phyloP scores from a whole-genome alignment of 2,113 vertebrate genomes.

The Tetraodon nigroviridis region DNA sequence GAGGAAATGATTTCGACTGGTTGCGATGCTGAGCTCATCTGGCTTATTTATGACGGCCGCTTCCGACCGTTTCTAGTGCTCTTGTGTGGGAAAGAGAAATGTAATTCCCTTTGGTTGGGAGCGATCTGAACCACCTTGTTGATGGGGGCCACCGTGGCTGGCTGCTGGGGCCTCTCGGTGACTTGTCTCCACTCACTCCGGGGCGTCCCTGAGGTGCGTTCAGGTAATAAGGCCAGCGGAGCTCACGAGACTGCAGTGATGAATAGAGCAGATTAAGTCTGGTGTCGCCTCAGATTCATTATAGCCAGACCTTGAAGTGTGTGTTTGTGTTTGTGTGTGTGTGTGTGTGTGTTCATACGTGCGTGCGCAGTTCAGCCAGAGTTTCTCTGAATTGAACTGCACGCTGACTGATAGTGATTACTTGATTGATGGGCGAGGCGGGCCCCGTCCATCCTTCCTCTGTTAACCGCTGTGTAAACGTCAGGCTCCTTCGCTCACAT shows the following conservation, averaged over 20 bases:
- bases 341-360: constrained; percentile 17
- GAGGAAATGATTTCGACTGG: too few species aligned
- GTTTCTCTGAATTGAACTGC: background rate
- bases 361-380: constrained; percentile 7
- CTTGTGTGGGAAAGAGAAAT: too few species aligned
- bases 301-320: background rate
- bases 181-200: constrained; percentile 2
- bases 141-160: background rate
- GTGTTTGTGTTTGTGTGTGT: background rate
- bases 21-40: too few species aligned
- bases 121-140: too few species aligned
- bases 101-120: too few species aligned
- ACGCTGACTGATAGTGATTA: constrained; percentile 17
- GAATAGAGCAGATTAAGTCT: constrained; percentile 10
- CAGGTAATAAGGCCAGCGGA: constrained; percentile 1
- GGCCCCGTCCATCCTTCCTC: too few species aligned
- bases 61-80: too few species aligned
- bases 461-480: too few species aligned
- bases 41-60: too few species aligned
- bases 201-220: constrained; percentile 1
- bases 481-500: too few species aligned
- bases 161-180: constrained; percentile 7
- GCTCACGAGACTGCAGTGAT: constrained; percentile 6
- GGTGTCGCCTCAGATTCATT: constrained; percentile 21
- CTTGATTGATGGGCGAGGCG: constrained; percentile 5